Evolutionary conservation across 2,113 vertebrate genomes (phyloP), one percentile per base, ranked within the genome.

Genomic region (Oplegnathus fasciatus): DNA sequence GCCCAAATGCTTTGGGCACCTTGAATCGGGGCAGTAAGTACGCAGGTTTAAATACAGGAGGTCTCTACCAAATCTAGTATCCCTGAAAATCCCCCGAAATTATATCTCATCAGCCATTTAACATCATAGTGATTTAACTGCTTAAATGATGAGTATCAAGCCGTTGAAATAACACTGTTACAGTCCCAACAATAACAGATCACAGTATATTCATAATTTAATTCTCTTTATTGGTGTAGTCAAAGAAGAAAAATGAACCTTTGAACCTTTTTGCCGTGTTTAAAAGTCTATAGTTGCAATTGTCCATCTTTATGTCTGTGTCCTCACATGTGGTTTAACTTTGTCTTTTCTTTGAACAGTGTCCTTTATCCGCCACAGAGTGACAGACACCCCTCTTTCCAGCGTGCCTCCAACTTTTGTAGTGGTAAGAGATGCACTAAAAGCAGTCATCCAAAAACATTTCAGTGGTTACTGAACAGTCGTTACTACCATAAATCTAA

Each of bases 391-490:
- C 2, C 92, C 96, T 0, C 77, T 98, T 20, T 96, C 97, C 55
- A 98, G 96, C 20, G 97, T 98, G 24, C 93, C 96, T 13, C 97
- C 97, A 0, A 91, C 96, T 6, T 99, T 99, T 90, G 94, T 97
- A 0, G 97, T 99, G 97, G 98, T 99, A 80, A 97, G 97, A 72
- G 46, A 60, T 28, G 6, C 7, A 26, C n/a, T 0, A 9, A 26
- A 24, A 2, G 1, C 26, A 42, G 24, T 34, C 14, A 15, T 20
- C 5, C 10, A 9, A 34, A 74, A 50, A 13, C 1, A 1, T 0
- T 75, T 64, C 18, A 0, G 28, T 20, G 7, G 28, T 52, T 20
- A 26, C n/a, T 81, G 40, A 20, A 44, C 46, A 48, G 2, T 30
- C 10, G 13, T 52, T 24, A 55, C 24, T 48, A 42, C 26, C 58